Percentiles rank a stretch among this genome's conserved stretches.
Conservation (phyloP, 2,888 invertebrate species). For the Aproaerema taeniolella region DNA sequence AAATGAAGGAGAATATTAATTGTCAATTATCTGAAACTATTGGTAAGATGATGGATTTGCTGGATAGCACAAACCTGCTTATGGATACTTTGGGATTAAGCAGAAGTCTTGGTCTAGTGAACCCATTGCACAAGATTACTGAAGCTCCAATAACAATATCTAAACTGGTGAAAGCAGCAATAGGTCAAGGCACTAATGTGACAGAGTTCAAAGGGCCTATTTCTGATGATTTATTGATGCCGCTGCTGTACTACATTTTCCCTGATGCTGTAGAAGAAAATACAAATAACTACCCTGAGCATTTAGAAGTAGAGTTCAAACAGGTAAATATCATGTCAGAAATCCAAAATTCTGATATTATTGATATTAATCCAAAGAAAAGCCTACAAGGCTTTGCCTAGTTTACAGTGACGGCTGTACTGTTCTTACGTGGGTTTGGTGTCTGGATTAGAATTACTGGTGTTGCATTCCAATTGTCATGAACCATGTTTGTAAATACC, state of each 20-base stretch:
- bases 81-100: conserved; percentile 69
- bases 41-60: conserved; percentile 82
- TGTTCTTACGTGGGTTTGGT: too few species aligned
- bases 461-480: too few species aligned
- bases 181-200: conserved; percentile 67
- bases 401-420: too few species aligned
- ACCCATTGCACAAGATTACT: conserved; percentile 84
- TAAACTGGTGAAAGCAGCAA: conserved; percentile 71
- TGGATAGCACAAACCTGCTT: conserved; percentile 66
- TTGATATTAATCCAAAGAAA: too few species aligned
- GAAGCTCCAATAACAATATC: conserved; percentile 86
- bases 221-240: conserved; percentile 83
- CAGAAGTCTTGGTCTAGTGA: conserved; percentile 67
- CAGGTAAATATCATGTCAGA: too few species aligned
- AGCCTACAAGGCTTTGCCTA: too few species aligned
- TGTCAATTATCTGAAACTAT: conserved; percentile 89
- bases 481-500: too few species aligned
- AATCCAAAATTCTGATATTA: too few species aligned
- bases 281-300: conserved; percentile 70
- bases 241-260: conserved; percentile 89
- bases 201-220: conserved; percentile 85
- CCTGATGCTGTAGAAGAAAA: conserved; percentile 88
- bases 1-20: conserved; percentile 81
- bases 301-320: conserved; percentile 65
- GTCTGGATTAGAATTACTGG: too few species aligned